Base-by-base conservation (phyloP, 92 coral and sea anemone species). In the Siderastrea radians region DNA sequence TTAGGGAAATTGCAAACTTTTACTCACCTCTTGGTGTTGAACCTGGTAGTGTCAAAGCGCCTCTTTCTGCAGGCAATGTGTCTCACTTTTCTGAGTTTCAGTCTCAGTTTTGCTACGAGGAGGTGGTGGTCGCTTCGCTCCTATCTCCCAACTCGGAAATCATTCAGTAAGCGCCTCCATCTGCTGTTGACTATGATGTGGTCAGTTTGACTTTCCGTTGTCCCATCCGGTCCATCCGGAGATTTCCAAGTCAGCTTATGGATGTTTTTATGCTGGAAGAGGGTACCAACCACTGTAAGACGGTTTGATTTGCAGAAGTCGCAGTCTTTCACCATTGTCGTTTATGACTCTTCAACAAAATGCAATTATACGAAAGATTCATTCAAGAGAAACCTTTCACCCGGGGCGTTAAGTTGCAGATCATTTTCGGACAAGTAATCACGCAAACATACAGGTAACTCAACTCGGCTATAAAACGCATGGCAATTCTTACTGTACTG, bases 201-300 rank as follows among this genome's bases (percentile, higher is more conserved):
- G 73, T 84, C 81, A 49, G 74, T 84, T 74, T 84, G 88, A 66
- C 60, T 84, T 70, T 72, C 80, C 15, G 88, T 59, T 84, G 73
- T 54, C 67, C 38, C 38, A 26, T 26, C 38, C 38, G 38, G 38
- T 26, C 81, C 81, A 60, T 84, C 88, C 68, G 81, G 87, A 75
- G 80, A 26, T 62, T 74, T 84, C 79, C 87, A 83, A 48, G 79
- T 71, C 53, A 53, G 70, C 62, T 83, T 71, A 10, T 83, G 79
- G 58, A 46, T 84, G 63, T 74, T 68, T 49, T 74, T 84, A 53
- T 84, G 88, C 74, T 84, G 73, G 72, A 73, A 84, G 64, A 74
- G 80, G 88, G 53, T 84, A 74, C 88, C 81, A 38, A 2, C 88
- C 63, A 84, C 74, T 58, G 81, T 84, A 74, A 75, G 72, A 17